Evolutionary conservation across 37 sponge, comb jelly and placozoan species (phyloP).

Genomic region (Lycopodina hypogea): DNA sequence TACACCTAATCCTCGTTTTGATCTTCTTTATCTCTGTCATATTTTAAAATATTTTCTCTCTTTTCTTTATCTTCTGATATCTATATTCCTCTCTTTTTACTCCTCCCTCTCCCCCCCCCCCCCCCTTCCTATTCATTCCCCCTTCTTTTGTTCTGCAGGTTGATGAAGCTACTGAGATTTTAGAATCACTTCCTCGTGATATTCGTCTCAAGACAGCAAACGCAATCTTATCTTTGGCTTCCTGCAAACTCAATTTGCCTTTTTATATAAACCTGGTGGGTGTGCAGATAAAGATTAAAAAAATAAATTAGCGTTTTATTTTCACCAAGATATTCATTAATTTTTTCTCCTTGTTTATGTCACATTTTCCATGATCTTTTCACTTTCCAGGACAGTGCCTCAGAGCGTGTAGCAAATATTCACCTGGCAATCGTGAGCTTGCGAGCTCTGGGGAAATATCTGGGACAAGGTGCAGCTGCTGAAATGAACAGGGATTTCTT

Average conservation of each 20-base stretch:
- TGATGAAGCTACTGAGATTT: background rate
- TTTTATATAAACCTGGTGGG: constrained; percentile 27
- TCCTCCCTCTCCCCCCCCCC: too few relatives aligned
- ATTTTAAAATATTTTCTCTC: background rate
- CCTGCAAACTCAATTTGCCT: constrained; percentile 13
- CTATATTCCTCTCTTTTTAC: too few relatives aligned
- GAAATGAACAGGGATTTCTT: too few relatives aligned
- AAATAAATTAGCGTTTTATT: too few relatives aligned
- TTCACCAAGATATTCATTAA: too few relatives aligned
- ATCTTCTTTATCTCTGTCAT: background rate
- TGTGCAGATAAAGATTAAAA: background rate
- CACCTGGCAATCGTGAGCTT: constrained; percentile 13
- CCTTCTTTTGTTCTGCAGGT: background rate
- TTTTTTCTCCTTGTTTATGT: too few relatives aligned
- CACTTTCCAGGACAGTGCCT: constrained; percentile 2
- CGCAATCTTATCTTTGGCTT: background rate
- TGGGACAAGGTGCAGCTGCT: constrained; percentile 7
- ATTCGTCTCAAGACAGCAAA: background rate
- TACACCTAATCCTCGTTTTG: background rate
- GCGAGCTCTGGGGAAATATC: constrained; percentile 4
- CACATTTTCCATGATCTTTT: too few relatives aligned
- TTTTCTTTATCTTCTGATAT: too few relatives aligned
- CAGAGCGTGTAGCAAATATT: background rate
- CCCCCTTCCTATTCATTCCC: too few relatives aligned
- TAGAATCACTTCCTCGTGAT: background rate